phyloP scores from a whole-genome alignment of 2,888 invertebrate species.

The Apamea monoglypha region DNA sequence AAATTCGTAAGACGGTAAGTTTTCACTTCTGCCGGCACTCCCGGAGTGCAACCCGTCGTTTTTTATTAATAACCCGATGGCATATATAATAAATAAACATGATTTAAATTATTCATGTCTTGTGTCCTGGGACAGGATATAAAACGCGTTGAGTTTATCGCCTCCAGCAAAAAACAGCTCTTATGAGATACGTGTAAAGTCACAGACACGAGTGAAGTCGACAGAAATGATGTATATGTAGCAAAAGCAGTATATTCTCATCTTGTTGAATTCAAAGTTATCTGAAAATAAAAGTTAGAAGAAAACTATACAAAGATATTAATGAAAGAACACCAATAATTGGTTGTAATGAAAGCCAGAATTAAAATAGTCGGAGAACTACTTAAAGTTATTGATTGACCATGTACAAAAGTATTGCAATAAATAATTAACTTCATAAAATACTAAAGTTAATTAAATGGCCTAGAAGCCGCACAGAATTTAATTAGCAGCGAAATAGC shows the following conservation, averaged over 20 bases:
- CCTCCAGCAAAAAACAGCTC: slow-evolving; percentile 2
- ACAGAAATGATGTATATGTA: not conserved
- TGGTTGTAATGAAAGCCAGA: not conserved
- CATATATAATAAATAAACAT: not conserved
- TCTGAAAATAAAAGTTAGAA: not conserved
- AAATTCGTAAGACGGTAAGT: no score
- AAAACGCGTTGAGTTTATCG: slow-evolving; percentile 36
- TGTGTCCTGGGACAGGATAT: slow-evolving; percentile 11
- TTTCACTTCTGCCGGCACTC: no score
- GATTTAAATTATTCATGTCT: slow-evolving; percentile 32
- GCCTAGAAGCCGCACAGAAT: slow-evolving; percentile 56
- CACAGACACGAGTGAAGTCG: not conserved
- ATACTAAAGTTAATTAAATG: slow-evolving; percentile 45
- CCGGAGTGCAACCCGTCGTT: no score
- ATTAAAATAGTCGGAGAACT: slow-evolving; percentile 1
- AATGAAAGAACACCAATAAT: not conserved
- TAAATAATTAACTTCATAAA: slow-evolving; percentile 49
- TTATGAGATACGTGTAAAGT: not conserved
- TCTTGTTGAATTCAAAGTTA: not conserved
- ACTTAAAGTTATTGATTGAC: slow-evolving; percentile 14
- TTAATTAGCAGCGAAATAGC: slow-evolving; percentile 63
- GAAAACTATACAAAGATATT: not conserved
- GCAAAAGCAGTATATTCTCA: not conserved
- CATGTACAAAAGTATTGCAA: slow-evolving; percentile 25
- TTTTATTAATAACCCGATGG: not conserved